Base-by-base conservation (phyloP, 2,113 vertebrate genomes). In the Coturnix japonica region DNA sequence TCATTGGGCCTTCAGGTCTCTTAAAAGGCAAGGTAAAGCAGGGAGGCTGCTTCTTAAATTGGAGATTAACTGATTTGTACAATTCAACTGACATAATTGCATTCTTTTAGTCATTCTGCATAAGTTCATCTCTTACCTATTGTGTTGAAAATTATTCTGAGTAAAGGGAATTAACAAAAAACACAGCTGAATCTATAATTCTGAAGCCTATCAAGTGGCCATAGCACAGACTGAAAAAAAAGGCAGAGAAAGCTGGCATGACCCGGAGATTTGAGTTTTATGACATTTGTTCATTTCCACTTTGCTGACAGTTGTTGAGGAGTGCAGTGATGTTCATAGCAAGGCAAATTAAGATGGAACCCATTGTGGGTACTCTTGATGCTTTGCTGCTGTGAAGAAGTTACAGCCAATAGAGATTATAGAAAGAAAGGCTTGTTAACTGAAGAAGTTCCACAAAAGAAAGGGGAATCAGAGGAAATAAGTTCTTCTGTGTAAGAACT, bases 1-100 rank as follows among this genome's bases (percentile, higher is more conserved):
- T 98, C 21, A 98, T 98, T 43, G 97, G 98, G n/a, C 97, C 98
- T 44, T 97, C 85, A 1, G 98, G 98, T n/a, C 37, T 99, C 51
- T 96, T 98, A 30, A 98, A 96, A 95, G 56, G 97, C 80, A 98
- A 99, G 97, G 97, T 98, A 88, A 87, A 67, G 88, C 56, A 69
- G 39, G 7, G 17, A 46, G 37, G 13, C 60, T 65, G 80, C 37
- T 33, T 72, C 84, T 90, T 46, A 51, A 43, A 43, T 56, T 80
- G 9, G 11, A 10, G 16, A 17, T 59, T 9, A 59, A 25, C 8
- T 60, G 39, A 33, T 84, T 81, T 60, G 21, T 53, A 51, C 33
- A 35, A 13, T 59, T 10, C 43, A 65, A 59, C 13, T 53, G 47
- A 49, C 17, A 21, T 15, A 59, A 11, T 47, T n/a, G 30, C 28